Evolutionary conservation across 2,797 vertebrate genomes (phyloP), one percentile per base, ranked within the genome.

Genomic region (Peromyscus attwateri): DNA sequence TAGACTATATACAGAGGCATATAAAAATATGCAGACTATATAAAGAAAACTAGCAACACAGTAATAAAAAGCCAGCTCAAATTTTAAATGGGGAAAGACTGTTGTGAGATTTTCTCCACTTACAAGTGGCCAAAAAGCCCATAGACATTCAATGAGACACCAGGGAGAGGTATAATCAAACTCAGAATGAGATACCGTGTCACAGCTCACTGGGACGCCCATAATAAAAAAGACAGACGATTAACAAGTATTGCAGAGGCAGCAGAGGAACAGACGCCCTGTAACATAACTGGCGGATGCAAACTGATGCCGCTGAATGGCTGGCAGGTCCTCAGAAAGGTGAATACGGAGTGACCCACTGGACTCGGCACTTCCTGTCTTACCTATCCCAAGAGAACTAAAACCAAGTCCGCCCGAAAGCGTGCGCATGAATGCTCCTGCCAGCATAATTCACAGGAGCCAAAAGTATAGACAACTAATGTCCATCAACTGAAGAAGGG

Each of bases 221-320:
- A 79, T 43, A 87, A 85, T 82, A 27, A 68, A 91, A 95, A 95
- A 40, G 60, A 92, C 11, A 92, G 27, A 82, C 27, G 46, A 37
- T 52, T 52, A 64, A 12, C 23, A 90, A 49, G 19, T 31, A 27
- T 11, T 68, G 17, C 73, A 55, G 27, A 92, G 19, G 13, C 90
- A 52, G 16, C 52, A 23, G 19, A 93, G 79, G 90, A 89, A 91
- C 23, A 21, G 14, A 57, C 81, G 83, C 79, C 40, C 46, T 43
- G 76, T 1, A 81, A 57, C 25, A 82, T 12, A 62, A 57, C 25
- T 31, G 29, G 27, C n/a, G 12, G 37, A 46, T 91, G 49, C 11
- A 81, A 95, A 89, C 81, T 17, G 43, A 34, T 57, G 29, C 23
- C 66, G 91, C 55, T 70, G 62, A 96, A 90, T 92, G 87, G n/a